A percentile compares a stretch with the other conserved stretches of the same genome.
These are phyloP conservation scores for Campodea augens DNA, from an alignment of 1,140 invertebrate species.

Conservation along the genomic window DNA sequence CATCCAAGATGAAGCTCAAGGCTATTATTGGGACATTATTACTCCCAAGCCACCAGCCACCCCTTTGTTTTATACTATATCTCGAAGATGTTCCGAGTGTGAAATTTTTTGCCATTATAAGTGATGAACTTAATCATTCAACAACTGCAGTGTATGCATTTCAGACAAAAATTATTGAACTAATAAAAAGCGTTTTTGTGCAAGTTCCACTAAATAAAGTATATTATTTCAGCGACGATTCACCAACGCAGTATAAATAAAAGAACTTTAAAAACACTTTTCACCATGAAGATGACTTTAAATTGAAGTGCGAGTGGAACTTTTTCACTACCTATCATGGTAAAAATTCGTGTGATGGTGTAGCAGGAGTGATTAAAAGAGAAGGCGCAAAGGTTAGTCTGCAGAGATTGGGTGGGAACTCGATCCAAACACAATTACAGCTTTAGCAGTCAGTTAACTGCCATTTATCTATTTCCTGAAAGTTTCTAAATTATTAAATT, in stretches of 20 bases:
- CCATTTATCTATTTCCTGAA: no score
- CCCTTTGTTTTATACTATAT: constrained; percentile 13
- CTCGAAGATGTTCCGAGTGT: constrained; percentile 5
- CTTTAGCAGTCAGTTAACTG: no score
- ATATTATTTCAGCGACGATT: neutral
- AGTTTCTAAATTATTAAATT: no score
- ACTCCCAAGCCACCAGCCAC: constrained; percentile 15
- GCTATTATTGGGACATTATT: constrained; percentile 14
- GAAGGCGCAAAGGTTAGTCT: neutral
- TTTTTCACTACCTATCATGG: neutral
- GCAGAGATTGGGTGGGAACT: no score
- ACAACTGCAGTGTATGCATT: constrained; percentile 10
- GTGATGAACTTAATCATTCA: constrained; percentile 1
- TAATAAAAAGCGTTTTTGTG: constrained; percentile 9
- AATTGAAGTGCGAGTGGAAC: neutral
- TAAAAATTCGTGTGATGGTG: neutral
- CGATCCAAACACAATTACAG: no score
- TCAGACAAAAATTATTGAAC: no score
- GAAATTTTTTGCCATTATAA: constrained; percentile 6
- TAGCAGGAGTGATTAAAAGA: neutral
- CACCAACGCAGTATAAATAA: neutral
- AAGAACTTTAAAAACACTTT: neutral
- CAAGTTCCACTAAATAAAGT: neutral
- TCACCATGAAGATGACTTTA: neutral
- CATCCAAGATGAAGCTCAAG: constrained; percentile 16